Evolutionary conservation across 2,888 invertebrate species (phyloP), one percentile per base, ranked within the genome.

Genomic region (Cryptophagus acutangulus): DNA sequence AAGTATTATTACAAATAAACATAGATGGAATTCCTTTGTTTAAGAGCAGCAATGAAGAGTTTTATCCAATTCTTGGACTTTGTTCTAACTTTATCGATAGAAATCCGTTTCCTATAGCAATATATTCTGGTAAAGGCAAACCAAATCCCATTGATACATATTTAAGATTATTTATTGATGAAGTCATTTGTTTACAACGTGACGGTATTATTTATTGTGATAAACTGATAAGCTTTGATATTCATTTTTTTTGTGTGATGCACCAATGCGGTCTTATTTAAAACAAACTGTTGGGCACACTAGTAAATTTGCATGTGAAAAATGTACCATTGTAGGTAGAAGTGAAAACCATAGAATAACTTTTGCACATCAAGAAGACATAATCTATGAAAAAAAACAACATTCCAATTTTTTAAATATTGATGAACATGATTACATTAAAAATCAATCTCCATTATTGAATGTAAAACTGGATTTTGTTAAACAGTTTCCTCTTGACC

Each of bases 21-120:
- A 40, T 49, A 26, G 49, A 49, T 40, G 49, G 45, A 14, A 8
- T 48, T 29, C 48, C 45, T 6, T 8, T 48, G n/a, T 48, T 48
- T 38, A 37, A 45, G 29, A 48, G 43, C 29, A 48, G 48, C 36
- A 24, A n/a, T 12, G 35, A 18, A 6, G 43, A 48, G 26, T 38
- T 41, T 16, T 49, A 42, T 25, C 49, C 49, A 16, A 49, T 49
- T 25, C 33, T 46, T 13, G 43, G 40, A 8, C 9, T 36, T 10
- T 46, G 46, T 30, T 20, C n/a, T n/a, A n/a, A 41, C 31, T 40
- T 45, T 13, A 14, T 17, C 24, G 38, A 43, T 40, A 17, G 29
- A 18, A 18, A 17, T 2, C 46, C 49, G 10, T 49, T 44, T 43
- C 9, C 39, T 1, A 46, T 48, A 12, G 38, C 41, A 18, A 33